Evolutionary conservation across 1,140 invertebrate genomes (phyloP), one percentile per base, ranked within the genome.

Genomic region (Ditylenchus dipsaci): DNA sequence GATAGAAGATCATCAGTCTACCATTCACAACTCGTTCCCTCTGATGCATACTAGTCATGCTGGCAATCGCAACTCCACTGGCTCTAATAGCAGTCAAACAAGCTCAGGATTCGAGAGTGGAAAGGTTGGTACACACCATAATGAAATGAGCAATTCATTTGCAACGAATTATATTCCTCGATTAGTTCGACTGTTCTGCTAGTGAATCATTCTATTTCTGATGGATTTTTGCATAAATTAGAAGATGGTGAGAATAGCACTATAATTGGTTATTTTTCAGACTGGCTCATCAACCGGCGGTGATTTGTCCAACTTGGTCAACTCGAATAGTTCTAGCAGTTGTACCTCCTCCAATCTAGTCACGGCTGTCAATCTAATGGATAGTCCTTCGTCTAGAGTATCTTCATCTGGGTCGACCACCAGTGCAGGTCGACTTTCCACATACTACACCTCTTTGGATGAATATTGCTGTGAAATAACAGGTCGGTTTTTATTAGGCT

Each of bases 51-150:
- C 49, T 5, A 33, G 11, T 56, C 11, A 38, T 13, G 38, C 33
- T 9, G 62, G 30, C 38, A 74, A 76, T 63, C 74, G 72, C 19
- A 71, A 69, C 71, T 74, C 72, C 8, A 74, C 72, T 27, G 69
- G 74, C 19, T 74, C 72, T 53, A 76, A 49, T n/a, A 38, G 30
- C 27, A 69, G 69, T 42, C 71, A 73, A 56, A 43, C 63, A 17
- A 77, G 75, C 23, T 74, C 72, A 21, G 72, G 72, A 56, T 77
- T 74, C 27, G 72, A 74, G 57, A 74, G 72, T 58, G 45, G 68
- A 21, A 74, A 74, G 71, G 72, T 76, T 21, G 33, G 29, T 64
- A 26, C n/a, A n/a, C n/a, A n/a, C n/a, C n/a, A n/a, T n/a, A n/a
- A n/a, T n/a, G n/a, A n/a, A n/a, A n/a, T n/a, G n/a, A n/a, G n/a